These are phyloP conservation scores for Quadroppia sp. DNA, from an alignment of 2,888 invertebrate species.

Conservation along the genomic window DNA sequence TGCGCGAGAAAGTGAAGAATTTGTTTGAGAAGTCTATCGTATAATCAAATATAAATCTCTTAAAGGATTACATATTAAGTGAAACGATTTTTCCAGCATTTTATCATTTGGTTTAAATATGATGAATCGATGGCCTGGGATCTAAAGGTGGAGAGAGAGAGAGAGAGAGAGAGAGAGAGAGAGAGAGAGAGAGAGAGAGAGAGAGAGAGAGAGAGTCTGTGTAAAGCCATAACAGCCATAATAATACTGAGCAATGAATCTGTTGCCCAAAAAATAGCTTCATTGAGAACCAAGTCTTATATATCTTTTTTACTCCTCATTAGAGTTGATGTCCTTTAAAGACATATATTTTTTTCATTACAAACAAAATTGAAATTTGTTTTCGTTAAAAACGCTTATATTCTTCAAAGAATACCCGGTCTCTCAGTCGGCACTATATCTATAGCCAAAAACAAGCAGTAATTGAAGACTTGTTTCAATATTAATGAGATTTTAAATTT, in stretches of 20 bases:
- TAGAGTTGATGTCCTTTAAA: slow-evolving; percentile 9
- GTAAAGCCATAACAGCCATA: neutral
- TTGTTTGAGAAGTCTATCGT: neutral
- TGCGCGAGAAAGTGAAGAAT: neutral
- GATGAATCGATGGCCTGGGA: neutral
- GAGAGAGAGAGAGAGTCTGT: neutral
- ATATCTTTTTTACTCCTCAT: slow-evolving; percentile 20
- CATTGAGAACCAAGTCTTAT: neutral
- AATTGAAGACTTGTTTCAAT: too few species aligned
- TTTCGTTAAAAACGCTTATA: too few species aligned
- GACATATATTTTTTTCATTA: slow-evolving; percentile 24
- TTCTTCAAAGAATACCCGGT: too few species aligned
- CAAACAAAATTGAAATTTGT: neutral
- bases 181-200: too few species aligned
- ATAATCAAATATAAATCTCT: neutral
- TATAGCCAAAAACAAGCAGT: too few species aligned
- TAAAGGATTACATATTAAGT: neutral
- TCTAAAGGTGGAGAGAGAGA: neutral
- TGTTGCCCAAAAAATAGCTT: neutral
- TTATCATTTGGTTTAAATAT: neutral
- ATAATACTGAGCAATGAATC: neutral
- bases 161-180: too few species aligned
- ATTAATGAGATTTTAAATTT: too few species aligned
- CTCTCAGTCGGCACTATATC: too few species aligned
- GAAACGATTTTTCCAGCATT: neutral